phyloP scores from a whole-genome alignment of 2,888 invertebrate species.

The Carterocephalus palaemon region DNA sequence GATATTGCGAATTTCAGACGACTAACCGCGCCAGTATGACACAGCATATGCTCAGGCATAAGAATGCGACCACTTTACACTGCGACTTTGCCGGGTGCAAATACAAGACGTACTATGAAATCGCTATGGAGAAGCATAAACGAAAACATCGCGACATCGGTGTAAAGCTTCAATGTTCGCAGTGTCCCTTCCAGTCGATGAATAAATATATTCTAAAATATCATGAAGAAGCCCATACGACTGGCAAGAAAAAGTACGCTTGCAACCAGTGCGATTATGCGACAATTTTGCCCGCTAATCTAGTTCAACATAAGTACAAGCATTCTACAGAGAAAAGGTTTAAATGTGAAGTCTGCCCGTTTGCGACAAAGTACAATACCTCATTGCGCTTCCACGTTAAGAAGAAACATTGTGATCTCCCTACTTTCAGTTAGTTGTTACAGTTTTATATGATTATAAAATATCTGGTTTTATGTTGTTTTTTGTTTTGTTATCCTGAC shows the following conservation, averaged over 20 bases:
- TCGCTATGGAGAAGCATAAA: slow-evolving; percentile 65
- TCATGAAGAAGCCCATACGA: slow-evolving; percentile 66
- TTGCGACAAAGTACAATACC: slow-evolving; percentile 70
- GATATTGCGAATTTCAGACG: slow-evolving; percentile 63
- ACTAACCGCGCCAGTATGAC: slow-evolving; percentile 57
- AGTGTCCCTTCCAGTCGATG: slow-evolving; percentile 68
- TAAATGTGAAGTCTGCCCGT: slow-evolving; percentile 70
- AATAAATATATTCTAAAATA: slow-evolving; percentile 68
- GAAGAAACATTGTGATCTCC: slow-evolving; percentile 74
- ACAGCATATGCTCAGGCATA: slow-evolving; percentile 63
- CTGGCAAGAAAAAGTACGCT: slow-evolving; percentile 60
- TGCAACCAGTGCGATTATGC: slow-evolving; percentile 71
- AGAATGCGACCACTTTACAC: slow-evolving; percentile 56
- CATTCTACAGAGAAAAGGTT: slow-evolving; percentile 68
- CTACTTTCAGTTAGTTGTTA: slow-evolving; percentile 52
- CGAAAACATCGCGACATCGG: slow-evolving; percentile 56
- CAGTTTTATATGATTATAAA: slow-evolving; percentile 41
- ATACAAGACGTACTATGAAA: slow-evolving; percentile 64
- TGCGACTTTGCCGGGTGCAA: slow-evolving; percentile 57
- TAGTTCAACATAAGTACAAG: slow-evolving; percentile 71
- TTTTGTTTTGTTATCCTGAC: slow-evolving; percentile 12
- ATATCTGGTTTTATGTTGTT: slow-evolving; percentile 52
- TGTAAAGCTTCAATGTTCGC: slow-evolving; percentile 60
- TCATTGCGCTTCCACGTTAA: slow-evolving; percentile 69
- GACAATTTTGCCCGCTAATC: slow-evolving; percentile 63